These are phyloP conservation scores for Crepidodera aurea DNA, from an alignment of 2,888 invertebrate species.

Conservation along the genomic window DNA sequence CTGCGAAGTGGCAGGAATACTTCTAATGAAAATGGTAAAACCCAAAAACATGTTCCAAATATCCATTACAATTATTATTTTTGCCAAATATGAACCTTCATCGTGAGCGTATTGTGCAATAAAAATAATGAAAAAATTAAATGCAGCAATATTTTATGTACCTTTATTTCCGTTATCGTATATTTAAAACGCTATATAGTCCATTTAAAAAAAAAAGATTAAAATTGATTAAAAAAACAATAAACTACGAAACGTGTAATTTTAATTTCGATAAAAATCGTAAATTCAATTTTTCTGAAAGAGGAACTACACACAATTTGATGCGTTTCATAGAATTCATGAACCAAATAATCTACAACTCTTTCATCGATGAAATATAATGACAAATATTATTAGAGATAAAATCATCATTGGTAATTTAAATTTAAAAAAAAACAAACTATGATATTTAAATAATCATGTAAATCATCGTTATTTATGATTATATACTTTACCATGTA, in stretches of 20 bases:
- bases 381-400: background rate
- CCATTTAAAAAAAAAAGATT: background rate
- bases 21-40: no score
- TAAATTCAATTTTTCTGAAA: background rate
- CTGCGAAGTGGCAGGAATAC: no score
- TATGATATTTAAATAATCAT: no score
- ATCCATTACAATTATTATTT: no score
- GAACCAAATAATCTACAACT: background rate
- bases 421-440: no score
- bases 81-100: no score
- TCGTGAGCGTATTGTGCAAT: no score
- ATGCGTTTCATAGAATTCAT: background rate
- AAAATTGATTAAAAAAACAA: slow-evolving; percentile 16
- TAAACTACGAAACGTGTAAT: slow-evolving; percentile 6
- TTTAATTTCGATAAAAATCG: slow-evolving; percentile 14
- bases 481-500: no score
- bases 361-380: no score
- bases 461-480: no score
- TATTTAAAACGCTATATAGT: background rate
- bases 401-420: background rate
- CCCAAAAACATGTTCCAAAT: no score
- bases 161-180: slow-evolving; percentile 6
- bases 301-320: slow-evolving; percentile 14
- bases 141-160: background rate
- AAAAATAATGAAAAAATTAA: background rate